Evolutionary conservation across 2,113 vertebrate species (phyloP), one percentile per base, ranked within the genome.

Genomic region (Otis tarda): DNA sequence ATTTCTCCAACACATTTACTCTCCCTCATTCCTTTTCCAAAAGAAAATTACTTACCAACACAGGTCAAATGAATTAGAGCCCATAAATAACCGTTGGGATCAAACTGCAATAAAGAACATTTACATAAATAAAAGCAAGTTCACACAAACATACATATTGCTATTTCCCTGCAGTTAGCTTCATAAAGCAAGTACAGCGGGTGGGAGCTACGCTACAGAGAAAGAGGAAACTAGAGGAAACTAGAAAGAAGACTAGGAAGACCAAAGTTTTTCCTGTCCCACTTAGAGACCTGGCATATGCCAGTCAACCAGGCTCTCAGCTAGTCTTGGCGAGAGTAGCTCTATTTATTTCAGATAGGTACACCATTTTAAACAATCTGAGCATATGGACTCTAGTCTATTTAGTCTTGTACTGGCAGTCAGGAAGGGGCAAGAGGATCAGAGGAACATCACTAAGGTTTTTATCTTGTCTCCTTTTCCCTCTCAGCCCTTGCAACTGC

Each of bases 1-100:
- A 41, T 49, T 71, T 89, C 43, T 80, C 61, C 39, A 83, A 57
- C 35, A 89, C 15, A 65, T 87, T 93, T 74, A 75, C 67, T 52
- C 60, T 79, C 70, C 55, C 8, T 53, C 41, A 63, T 19, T 35
- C 6, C 55, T 70, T 41, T 80, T 68, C 39, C 18, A 39, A 59
- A 84, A 90, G 69, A 69, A 83, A 71, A 89, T 88, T 33, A 98
- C 99, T 98, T 98, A 99, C 99, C 99, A 74, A 98, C 96, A 94
- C 99, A 99, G 92, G 98, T 22, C 68, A 99, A 97, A 83, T 99
- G 99, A 94, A 98, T 94, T 14, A 98, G 41, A 49, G 98, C 99
- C 99, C 99, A 99, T 41, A 98, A 96, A 97, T 99, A 99, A 86
- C 98, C 98, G 1, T 97, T 98, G 76, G 89, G 85, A 97, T 99